These are phyloP conservation scores for Sylvilagus floridanus DNA, from an alignment of 2,797 vertebrate species.

Conservation along the genomic window DNA sequence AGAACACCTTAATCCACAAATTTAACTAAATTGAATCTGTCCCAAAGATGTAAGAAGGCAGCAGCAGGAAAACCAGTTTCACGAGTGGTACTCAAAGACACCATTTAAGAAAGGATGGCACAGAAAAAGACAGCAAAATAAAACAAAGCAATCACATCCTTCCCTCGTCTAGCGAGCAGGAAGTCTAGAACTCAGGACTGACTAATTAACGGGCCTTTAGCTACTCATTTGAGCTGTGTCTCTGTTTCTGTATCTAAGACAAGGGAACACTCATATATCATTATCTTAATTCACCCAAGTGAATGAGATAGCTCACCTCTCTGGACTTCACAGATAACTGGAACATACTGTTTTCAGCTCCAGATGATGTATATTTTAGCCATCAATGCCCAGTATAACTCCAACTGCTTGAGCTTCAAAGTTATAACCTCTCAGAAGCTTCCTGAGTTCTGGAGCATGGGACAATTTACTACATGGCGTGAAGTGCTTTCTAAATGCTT, in stretches of 20 bases:
- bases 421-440: neutral
- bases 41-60: neutral
- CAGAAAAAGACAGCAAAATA: too few relatives aligned
- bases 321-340: too few relatives aligned
- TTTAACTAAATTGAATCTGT: neutral
- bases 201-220: neutral
- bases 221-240: neutral
- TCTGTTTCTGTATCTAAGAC: neutral
- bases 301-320: neutral
- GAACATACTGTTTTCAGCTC: neutral
- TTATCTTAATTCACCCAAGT: neutral
- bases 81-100: too few relatives aligned
- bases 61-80: neutral
- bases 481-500: neutral
- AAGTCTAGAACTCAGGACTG: neutral
- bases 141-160: neutral
- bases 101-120: too few relatives aligned
- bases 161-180: neutral
- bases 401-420: neutral
- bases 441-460: neutral
- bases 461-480: neutral
- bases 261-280: neutral
- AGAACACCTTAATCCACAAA: too few relatives aligned
- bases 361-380: neutral
- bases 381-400: neutral